phyloP scores from a whole-genome alignment of 1,140 invertebrate species.

The Theocolax elegans region DNA sequence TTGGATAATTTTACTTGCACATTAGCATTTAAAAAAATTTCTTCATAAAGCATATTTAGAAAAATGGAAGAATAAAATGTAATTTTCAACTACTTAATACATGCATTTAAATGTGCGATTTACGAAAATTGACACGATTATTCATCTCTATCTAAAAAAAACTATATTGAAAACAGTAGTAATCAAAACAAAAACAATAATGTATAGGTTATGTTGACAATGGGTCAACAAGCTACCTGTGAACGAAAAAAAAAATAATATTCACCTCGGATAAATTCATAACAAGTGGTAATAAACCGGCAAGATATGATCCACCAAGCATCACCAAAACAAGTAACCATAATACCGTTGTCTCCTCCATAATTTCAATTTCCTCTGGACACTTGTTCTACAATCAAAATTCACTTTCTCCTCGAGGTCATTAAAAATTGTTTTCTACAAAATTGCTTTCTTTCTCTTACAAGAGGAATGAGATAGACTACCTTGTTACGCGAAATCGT shows the following conservation, averaged over 20 bases:
- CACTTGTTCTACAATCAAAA: background rate
- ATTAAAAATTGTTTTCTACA: no score
- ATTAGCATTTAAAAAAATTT: no score
- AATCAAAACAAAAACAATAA: no score
- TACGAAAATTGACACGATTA: no score
- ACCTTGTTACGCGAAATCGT: conserved; percentile 3
- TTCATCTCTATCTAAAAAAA: no score
- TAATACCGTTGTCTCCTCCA: conserved; percentile 87
- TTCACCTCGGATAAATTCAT: conserved; percentile 94
- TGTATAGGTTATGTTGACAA: conserved; percentile 19
- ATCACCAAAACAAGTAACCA: conserved; percentile 88
- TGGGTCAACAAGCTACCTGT: background rate
- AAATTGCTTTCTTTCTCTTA: no score
- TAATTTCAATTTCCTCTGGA: conserved; percentile 53
- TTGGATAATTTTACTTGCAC: no score
- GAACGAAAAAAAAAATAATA: background rate
- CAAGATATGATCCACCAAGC: conserved; percentile 93
- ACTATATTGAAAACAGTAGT: no score
- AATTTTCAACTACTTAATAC: no score
- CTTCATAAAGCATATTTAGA: no score
- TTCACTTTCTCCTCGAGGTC: background rate
- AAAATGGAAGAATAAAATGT: no score
- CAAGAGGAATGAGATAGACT: background rate
- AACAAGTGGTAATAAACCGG: conserved; percentile 92
- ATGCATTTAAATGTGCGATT: no score